A percentile compares a stretch with the other conserved stretches of the same genome.
Evolutionary conservation across 2,888 invertebrate species (phyloP).

Genomic region (Cryptus armator): DNA sequence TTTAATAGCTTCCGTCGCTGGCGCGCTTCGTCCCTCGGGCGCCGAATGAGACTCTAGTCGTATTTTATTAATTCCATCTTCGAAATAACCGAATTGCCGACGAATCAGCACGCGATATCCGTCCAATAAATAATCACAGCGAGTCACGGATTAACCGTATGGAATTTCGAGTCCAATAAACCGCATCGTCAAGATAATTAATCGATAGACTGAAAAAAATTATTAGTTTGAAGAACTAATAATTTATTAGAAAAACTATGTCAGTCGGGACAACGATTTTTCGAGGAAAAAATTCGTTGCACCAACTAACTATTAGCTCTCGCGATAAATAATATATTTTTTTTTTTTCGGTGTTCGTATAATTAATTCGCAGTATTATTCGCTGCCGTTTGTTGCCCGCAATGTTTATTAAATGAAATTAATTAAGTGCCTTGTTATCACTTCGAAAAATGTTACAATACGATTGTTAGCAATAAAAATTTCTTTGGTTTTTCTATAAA

Average conservation of each 20-base stretch:
- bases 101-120: slow-evolving; percentile 38
- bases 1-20: slow-evolving; percentile 37
- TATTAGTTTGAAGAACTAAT: too few relatives aligned
- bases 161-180: too few relatives aligned
- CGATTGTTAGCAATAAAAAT: slow-evolving; percentile 40
- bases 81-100: slow-evolving; percentile 33
- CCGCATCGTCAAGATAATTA: too few relatives aligned
- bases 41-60: slow-evolving; percentile 50
- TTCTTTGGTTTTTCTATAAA: background rate
- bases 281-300: background rate
- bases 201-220: too few relatives aligned
- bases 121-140: slow-evolving; percentile 25
- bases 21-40: background rate
- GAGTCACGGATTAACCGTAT: slow-evolving; percentile 19
- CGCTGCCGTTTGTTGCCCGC: slow-evolving; percentile 45
- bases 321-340: too few relatives aligned
- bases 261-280: background rate
- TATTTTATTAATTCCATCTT: slow-evolving; percentile 51
- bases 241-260: too few relatives aligned
- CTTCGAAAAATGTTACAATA: slow-evolving; percentile 24
- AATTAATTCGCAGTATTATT: slow-evolving; percentile 35
- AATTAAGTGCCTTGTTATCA: slow-evolving; percentile 31
- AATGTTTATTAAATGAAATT: slow-evolving; percentile 27
- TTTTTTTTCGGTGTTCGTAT: background rate
- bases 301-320: too few relatives aligned